phyloP scores from a whole-genome alignment of 2,113 vertebrate genomes.

The Colinus virginianus region DNA sequence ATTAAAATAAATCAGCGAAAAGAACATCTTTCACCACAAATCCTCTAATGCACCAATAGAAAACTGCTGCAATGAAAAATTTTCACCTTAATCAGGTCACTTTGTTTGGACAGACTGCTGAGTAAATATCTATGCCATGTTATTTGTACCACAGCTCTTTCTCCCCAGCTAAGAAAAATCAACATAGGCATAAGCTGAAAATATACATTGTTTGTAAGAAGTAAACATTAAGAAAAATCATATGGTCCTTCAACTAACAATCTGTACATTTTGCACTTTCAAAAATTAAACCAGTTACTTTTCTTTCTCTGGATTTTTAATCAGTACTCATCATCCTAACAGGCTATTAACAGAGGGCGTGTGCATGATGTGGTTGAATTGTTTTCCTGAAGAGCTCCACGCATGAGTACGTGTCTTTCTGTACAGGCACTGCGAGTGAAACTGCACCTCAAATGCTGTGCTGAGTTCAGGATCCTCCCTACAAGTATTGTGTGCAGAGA shows the following conservation, averaged over 20 bases:
- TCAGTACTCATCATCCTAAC: not conserved
- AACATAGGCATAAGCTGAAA: not conserved
- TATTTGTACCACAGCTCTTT: not conserved
- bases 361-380: not conserved
- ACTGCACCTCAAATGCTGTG: not conserved
- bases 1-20: not conserved
- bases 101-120: not conserved
- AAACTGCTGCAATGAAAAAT: constrained; percentile 16
- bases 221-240: not conserved
- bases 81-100: constrained; percentile 23
- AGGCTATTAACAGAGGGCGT: not conserved
- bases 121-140: not conserved
- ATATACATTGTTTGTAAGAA: constrained; percentile 4
- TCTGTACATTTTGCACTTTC: not conserved
- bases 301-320: constrained; percentile 1
- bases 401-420: not conserved
- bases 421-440: not conserved
- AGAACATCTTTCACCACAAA: not conserved
- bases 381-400: not conserved
- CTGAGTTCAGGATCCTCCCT: not conserved
- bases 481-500: not conserved
- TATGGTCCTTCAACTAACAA: not conserved
- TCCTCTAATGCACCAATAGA: not conserved
- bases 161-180: constrained; percentile 13
- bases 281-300: constrained; percentile 37